phyloP scores from a whole-genome alignment of 2,113 vertebrate species.

The Muscicapa adusta region DNA sequence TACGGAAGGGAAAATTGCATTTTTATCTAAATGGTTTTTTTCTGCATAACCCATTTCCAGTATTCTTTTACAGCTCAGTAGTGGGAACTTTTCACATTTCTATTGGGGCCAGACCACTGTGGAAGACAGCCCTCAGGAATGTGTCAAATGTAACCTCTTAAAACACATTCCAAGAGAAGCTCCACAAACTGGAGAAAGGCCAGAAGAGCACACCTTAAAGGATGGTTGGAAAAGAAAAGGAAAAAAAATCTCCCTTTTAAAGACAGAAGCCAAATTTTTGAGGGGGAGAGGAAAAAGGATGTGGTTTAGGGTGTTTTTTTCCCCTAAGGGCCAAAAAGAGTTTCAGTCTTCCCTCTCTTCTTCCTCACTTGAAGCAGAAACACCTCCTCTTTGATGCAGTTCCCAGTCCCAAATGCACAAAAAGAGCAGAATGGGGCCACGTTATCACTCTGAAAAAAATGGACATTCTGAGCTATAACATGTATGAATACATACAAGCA shows the following conservation, averaged over 20 bases:
- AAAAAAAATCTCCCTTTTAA: not conserved
- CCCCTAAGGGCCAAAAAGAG: not conserved
- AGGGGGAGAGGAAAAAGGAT: not conserved
- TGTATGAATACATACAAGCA: not conserved
- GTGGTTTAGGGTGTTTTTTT: not conserved
- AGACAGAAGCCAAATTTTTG: not conserved
- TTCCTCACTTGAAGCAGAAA: not conserved
- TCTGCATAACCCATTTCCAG: constrained; percentile 72
- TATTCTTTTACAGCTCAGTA: constrained; percentile 63
- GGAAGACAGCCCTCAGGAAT: constrained; percentile 16
- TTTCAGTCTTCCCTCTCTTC: not conserved
- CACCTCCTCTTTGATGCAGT: not conserved
- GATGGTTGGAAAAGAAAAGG: not conserved
- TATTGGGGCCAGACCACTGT: constrained; percentile 9
- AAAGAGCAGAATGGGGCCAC: not conserved
- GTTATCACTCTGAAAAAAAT: not conserved
- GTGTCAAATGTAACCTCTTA: constrained; percentile 14
- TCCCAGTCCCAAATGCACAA: not conserved
- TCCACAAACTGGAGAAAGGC: not conserved
- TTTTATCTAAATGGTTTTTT: constrained; percentile 76
- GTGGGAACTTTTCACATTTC: constrained; percentile 59
- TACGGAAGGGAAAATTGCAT: constrained; percentile 70
- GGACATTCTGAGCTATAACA: not conserved
- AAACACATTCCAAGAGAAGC: constrained; percentile 2
- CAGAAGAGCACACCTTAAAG: not conserved